Evolutionary conservation across 1,140 invertebrate species (phyloP).

Genomic region (Oreohelix idahoensis): DNA sequence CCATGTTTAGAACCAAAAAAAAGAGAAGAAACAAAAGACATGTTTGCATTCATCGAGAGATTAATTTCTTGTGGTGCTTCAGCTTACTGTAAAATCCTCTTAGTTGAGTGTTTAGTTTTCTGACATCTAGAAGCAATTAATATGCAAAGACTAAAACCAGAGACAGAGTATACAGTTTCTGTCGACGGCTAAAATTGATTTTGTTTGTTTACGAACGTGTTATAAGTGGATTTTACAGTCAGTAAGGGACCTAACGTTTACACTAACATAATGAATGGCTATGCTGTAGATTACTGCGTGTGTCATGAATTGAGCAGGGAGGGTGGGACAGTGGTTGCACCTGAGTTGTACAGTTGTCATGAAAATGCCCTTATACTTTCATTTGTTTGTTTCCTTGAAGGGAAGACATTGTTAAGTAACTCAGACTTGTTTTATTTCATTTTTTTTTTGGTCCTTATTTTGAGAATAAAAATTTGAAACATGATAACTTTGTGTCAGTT

Average conservation of each 20-base stretch:
- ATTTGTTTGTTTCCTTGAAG: not conserved
- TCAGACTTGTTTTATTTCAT: conserved; percentile 6
- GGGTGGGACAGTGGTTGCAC: not conserved
- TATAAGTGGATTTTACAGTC: not conserved
- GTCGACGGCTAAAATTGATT: too few species aligned
- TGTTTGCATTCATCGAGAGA: too few species aligned
- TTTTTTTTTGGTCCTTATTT: conserved; percentile 4
- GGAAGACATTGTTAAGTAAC: conserved; percentile 12
- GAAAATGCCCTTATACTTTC: conserved; percentile 22
- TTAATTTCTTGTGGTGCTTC: not conserved
- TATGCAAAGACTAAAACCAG: too few species aligned
- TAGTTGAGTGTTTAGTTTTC: too few species aligned
- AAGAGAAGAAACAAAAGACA: too few species aligned
- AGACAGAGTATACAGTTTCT: too few species aligned
- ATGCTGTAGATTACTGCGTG: not conserved
- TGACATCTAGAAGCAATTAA: too few species aligned
- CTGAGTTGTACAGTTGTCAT: not conserved
- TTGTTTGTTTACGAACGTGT: not conserved
- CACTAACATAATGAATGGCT: not conserved
- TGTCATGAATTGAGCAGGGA: not conserved
- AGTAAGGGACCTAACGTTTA: not conserved
- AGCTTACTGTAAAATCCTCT: too few species aligned
- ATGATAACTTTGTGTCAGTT: not conserved
- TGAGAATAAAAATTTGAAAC: conserved; percentile 5
- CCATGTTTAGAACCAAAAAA: too few species aligned